These are phyloP conservation scores for Artibeus jamaicensis DNA, from an alignment of 2,797 vertebrate species.

Conservation along the genomic window DNA sequence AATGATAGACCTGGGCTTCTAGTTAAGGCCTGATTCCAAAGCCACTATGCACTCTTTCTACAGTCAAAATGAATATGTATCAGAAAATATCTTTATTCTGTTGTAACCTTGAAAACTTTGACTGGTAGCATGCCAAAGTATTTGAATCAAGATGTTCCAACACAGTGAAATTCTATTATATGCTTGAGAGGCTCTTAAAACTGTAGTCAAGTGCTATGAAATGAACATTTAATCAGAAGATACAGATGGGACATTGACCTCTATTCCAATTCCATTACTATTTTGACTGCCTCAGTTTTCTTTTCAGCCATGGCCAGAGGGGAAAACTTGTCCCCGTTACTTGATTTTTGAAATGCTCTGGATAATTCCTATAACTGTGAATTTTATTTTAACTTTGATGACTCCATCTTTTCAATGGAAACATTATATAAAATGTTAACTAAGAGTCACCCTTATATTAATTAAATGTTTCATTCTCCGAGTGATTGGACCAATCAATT, in stretches of 20 bases:
- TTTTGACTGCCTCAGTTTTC: neutral
- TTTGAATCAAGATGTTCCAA: conserved; percentile 43
- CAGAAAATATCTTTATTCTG: neutral
- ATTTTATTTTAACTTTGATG: conserved; percentile 16
- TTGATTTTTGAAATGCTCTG: conserved; percentile 4
- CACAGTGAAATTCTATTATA: conserved; percentile 37
- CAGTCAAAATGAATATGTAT: neutral
- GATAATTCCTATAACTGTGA: neutral
- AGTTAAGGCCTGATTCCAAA: neutral
- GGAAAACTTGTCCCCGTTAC: neutral
- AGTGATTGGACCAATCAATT: neutral
- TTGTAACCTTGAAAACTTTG: conserved; percentile 38
- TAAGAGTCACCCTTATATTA: neutral
- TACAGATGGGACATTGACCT: neutral
- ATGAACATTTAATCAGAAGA: conserved; percentile 32
- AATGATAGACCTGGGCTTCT: neutral
- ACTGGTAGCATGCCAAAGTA: neutral
- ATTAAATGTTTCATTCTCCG: neutral
- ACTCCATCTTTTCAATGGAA: conserved; percentile 8
- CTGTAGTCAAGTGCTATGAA: neutral
- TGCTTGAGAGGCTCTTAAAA: conserved; percentile 32
- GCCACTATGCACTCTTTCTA: neutral
- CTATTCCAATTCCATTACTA: conserved; percentile 6
- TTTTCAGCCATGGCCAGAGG: neutral
- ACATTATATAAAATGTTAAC: neutral